Percentiles rank a stretch among this genome's conserved stretches.
Conservation (phyloP, 92 coral and sea anemone species). For the Virgularia gustaviana region DNA sequence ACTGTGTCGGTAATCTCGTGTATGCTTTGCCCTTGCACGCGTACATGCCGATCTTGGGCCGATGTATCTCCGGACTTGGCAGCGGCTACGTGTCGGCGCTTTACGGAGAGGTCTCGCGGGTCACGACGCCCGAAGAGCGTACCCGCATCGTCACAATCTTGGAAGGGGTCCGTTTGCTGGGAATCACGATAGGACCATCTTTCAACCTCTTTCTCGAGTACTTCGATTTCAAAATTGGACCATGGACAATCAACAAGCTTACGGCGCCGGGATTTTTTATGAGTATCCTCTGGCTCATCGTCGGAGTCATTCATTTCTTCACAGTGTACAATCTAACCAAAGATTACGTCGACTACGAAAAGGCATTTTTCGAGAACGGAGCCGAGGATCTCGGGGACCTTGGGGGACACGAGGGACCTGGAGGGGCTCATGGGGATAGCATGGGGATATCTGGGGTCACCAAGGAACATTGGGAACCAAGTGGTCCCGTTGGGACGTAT, state of each 20-base stretch:
- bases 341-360: conserved; percentile 23
- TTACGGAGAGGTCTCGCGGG: conserved; percentile 33
- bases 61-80: conserved; percentile 35
- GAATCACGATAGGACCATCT: conserved; percentile 36
- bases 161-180: conserved; percentile 37
- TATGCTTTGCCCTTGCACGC: conserved; percentile 26
- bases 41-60: conserved; percentile 33
- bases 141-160: conserved; percentile 32
- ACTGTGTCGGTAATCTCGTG: conserved; percentile 8
- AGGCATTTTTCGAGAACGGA: not conserved
- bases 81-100: conserved; percentile 39
- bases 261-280: conserved; percentile 39
- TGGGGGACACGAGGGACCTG: not conserved
- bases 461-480: not conserved
- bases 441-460: not conserved
- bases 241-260: conserved; percentile 25
- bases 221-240: conserved; percentile 26
- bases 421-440: not conserved
- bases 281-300: conserved; percentile 28
- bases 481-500: too few species aligned
- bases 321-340: conserved; percentile 34
- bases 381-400: not conserved
- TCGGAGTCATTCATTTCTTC: conserved; percentile 26
- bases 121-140: conserved; percentile 37
- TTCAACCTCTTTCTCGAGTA: conserved; percentile 21